phyloP scores from a whole-genome alignment of 2,888 invertebrate species.

The Sceliomorpha sp. region DNA sequence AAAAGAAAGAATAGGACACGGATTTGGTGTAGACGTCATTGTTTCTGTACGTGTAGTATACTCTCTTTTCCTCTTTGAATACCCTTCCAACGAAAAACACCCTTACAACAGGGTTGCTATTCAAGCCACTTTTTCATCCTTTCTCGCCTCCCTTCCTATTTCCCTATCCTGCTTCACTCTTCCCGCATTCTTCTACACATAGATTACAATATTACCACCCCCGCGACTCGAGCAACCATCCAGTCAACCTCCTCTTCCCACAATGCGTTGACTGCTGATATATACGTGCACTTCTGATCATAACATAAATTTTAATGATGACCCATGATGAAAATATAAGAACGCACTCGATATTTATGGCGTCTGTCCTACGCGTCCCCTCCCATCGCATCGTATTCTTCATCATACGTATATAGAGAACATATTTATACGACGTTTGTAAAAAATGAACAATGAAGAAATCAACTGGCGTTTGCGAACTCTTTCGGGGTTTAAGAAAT shows the following conservation, averaged over 20 bases:
- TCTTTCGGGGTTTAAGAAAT: slow-evolving; percentile 52
- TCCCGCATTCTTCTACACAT: slow-evolving; percentile 77
- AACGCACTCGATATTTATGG: slow-evolving; percentile 76
- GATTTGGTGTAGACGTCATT: slow-evolving; percentile 78
- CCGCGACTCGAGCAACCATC: slow-evolving; percentile 50
- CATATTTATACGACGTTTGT: too few relatives aligned
- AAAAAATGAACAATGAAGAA: slow-evolving; percentile 40
- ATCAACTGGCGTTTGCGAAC: slow-evolving; percentile 42
- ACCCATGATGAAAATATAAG: slow-evolving; percentile 80
- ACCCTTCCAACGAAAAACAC: slow-evolving; percentile 68
- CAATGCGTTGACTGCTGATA: slow-evolving; percentile 61
- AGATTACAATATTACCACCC: slow-evolving; percentile 79
- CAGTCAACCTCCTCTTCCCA: slow-evolving; percentile 27
- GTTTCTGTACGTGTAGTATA: slow-evolving; percentile 69
- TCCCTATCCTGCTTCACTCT: slow-evolving; percentile 62
- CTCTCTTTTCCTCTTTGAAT: slow-evolving; percentile 55
- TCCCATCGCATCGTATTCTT: slow-evolving; percentile 23
- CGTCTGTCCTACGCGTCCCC: slow-evolving; percentile 34
- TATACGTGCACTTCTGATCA: slow-evolving; percentile 77
- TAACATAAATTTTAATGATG: slow-evolving; percentile 80
- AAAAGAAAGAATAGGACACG: slow-evolving; percentile 66
- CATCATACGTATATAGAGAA: slow-evolving; percentile 42
- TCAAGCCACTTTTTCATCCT: slow-evolving; percentile 78
- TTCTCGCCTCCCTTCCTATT: slow-evolving; percentile 46
- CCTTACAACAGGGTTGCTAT: slow-evolving; percentile 71